Percentiles rank a stretch among this genome's conserved stretches.
Evolutionary conservation across 2,888 invertebrate genomes (phyloP).

Genomic region (Phyllotreta cruciferae): DNA sequence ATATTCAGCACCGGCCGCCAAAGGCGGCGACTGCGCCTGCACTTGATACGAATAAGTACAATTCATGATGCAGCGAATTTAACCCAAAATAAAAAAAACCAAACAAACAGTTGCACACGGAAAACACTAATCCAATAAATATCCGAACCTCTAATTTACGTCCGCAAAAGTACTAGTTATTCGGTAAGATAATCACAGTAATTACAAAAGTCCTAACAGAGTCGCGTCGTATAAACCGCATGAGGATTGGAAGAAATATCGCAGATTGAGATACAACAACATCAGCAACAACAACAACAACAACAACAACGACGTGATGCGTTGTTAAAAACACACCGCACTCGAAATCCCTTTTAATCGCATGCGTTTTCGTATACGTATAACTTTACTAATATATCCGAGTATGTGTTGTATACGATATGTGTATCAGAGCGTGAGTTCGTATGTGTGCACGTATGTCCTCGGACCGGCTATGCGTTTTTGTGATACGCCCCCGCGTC

Average conservation of each 20-base stretch:
- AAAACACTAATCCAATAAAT: slow-evolving; percentile 50
- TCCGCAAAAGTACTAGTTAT: slow-evolving; percentile 51
- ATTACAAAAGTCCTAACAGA: slow-evolving; percentile 42
- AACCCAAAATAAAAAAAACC: slow-evolving; percentile 19
- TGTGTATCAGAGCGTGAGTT: not conserved
- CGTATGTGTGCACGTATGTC: slow-evolving; percentile 25
- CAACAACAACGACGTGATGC: no score
- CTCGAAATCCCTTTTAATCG: slow-evolving; percentile 3
- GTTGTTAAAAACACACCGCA: not conserved
- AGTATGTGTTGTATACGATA: no score
- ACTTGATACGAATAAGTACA: slow-evolving; percentile 59
- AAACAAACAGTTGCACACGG: slow-evolving; percentile 38
- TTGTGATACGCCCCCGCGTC: slow-evolving; percentile 47
- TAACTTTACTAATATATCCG: no score
- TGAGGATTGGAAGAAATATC: slow-evolving; percentile 8
- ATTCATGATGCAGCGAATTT: slow-evolving; percentile 49
- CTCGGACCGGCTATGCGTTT: slow-evolving; percentile 45
- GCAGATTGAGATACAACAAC: no score
- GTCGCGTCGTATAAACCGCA: slow-evolving; percentile 26
- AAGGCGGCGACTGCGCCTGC: slow-evolving; percentile 55
- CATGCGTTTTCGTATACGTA: not conserved
- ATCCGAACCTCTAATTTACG: slow-evolving; percentile 51
- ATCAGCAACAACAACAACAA: no score
- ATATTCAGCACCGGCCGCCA: slow-evolving; percentile 57
- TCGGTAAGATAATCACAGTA: slow-evolving; percentile 51